phyloP scores from a whole-genome alignment of 2,888 invertebrate genomes.

The Ramazzottius varieornatus region DNA sequence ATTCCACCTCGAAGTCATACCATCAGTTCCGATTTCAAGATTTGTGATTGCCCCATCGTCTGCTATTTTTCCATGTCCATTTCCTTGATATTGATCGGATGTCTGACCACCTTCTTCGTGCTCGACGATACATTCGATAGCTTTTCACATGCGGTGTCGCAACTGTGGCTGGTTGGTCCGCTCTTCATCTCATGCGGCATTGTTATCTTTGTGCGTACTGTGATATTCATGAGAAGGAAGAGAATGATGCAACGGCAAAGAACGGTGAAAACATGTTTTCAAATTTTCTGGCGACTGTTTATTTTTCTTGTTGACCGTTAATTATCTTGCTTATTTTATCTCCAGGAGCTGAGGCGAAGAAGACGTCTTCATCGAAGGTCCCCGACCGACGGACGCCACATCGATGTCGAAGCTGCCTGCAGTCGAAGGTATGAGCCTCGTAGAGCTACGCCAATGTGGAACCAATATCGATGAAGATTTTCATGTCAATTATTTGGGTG shows the following conservation, averaged over 20 bases:
- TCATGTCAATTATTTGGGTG: too few species aligned
- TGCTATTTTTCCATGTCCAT: background rate
- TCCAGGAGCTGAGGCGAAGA: background rate
- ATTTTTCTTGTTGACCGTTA: too few species aligned
- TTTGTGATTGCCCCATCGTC: slow-evolving; percentile 1
- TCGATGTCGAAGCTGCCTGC: background rate
- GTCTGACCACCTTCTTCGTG: background rate
- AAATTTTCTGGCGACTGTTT: too few species aligned
- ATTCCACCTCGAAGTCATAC: background rate
- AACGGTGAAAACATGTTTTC: background rate
- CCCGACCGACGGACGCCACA: background rate
- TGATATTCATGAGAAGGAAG: background rate
- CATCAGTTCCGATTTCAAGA: background rate
- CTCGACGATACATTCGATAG: background rate
- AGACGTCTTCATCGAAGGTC: background rate
- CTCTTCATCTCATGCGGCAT: background rate
- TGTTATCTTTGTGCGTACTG: background rate
- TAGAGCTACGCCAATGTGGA: too few species aligned
- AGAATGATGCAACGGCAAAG: background rate
- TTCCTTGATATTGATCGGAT: background rate
- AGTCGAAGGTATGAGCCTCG: background rate
- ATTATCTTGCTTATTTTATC: too few species aligned
- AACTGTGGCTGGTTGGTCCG: slow-evolving; percentile 1
- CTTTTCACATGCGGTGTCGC: background rate
- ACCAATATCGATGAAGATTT: too few species aligned